These are phyloP conservation scores for Thaumetopoea pityocampa DNA, from an alignment of 1,140 invertebrate genomes.

Conservation along the genomic window DNA sequence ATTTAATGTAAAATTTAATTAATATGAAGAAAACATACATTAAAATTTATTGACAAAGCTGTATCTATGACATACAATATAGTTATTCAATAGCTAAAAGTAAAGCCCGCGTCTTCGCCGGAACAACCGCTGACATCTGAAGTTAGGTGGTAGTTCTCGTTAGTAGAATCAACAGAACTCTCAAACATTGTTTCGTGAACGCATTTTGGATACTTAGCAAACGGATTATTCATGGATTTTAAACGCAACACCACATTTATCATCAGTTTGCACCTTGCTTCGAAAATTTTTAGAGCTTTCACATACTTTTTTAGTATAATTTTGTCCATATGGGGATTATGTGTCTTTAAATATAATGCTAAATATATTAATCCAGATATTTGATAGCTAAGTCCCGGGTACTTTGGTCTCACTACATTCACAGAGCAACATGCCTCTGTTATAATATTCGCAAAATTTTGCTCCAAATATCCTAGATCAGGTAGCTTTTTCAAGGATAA, in stretches of 20 bases:
- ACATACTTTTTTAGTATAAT: conserved; percentile 47
- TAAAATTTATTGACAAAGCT: no score
- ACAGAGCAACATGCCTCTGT: conserved; percentile 71
- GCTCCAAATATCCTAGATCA: conserved; percentile 76
- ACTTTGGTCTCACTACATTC: conserved; percentile 73
- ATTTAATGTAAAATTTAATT: no score
- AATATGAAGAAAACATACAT: no score
- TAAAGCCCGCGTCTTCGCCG: no score
- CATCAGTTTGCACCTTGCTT: conserved; percentile 53
- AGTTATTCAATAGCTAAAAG: no score
- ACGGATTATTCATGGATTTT: conserved; percentile 64
- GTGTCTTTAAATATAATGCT: conserved; percentile 75
- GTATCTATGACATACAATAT: no score
- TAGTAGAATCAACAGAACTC: background rate
- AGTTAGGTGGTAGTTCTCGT: no score
- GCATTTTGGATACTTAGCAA: conserved; percentile 59
- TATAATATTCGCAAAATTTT: conserved; percentile 72
- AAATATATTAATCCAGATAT: conserved; percentile 72
- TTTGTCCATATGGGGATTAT: conserved; percentile 50
- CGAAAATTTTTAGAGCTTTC: conserved; percentile 49
- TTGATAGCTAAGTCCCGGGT: conserved; percentile 71
- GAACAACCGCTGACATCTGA: no score
- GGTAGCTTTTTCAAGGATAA: conserved; percentile 69
- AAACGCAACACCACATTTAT: conserved; percentile 54
- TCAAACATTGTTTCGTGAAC: conserved; percentile 14